Evolutionary conservation across 2,797 vertebrate genomes (phyloP).

Genomic region (Danio aesculapii): DNA sequence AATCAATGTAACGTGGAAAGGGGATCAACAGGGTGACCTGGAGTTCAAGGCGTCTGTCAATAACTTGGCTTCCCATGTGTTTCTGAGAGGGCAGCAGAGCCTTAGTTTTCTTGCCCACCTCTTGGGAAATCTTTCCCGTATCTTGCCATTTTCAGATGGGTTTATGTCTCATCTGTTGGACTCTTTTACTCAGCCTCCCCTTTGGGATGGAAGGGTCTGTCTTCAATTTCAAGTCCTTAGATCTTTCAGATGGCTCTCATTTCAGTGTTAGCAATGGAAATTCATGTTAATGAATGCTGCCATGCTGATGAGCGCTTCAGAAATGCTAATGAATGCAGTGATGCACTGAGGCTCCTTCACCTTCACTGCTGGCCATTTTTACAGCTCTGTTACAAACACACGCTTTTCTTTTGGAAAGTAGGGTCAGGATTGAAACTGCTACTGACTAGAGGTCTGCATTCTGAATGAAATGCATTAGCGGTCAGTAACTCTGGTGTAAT

Average conservation of each 20-base stretch:
- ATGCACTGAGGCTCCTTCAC: conserved; percentile 9
- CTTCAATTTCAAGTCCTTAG: conserved; percentile 55
- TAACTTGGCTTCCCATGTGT: conserved; percentile 56
- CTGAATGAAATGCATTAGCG: too few relatives aligned
- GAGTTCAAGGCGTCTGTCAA: conserved; percentile 75
- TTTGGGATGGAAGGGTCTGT: conserved; percentile 51
- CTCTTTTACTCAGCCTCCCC: conserved; percentile 44
- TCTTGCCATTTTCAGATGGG: conserved; percentile 49
- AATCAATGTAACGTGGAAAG: conserved; percentile 67
- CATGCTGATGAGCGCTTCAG: conserved; percentile 14
- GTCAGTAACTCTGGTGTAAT: too few relatives aligned
- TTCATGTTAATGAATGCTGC: conserved; percentile 58
- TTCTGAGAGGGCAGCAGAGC: conserved; percentile 4
- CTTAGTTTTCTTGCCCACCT: conserved; percentile 33
- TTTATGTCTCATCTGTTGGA: conserved; percentile 45
- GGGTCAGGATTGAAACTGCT: not conserved
- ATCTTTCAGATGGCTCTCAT: conserved; percentile 52
- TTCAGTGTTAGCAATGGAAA: conserved; percentile 49
- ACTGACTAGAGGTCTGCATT: not conserved
- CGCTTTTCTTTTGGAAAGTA: not conserved
- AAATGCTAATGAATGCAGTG: conserved; percentile 51
- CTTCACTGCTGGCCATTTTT: not conserved
- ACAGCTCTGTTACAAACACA: not conserved
- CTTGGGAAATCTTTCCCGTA: conserved; percentile 43
- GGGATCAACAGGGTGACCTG: conserved; percentile 57